These are phyloP conservation scores for Orthochromis malagaraziensis DNA, from an alignment of 2,113 vertebrate genomes.

Conservation along the genomic window DNA sequence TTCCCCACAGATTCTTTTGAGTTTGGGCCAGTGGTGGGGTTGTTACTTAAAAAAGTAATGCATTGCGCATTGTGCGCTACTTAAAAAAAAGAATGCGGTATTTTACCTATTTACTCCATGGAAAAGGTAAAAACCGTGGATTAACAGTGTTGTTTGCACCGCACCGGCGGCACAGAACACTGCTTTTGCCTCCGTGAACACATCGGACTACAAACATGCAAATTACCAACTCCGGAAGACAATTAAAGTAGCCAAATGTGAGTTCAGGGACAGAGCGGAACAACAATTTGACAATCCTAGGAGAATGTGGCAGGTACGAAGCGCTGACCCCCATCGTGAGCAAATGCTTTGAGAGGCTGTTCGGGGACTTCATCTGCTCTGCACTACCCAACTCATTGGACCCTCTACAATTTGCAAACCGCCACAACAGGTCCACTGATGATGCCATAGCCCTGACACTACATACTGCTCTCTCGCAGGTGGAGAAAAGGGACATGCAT, in stretches of 20 bases:
- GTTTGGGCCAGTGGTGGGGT: background rate
- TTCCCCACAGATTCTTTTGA: background rate
- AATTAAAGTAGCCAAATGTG: background rate
- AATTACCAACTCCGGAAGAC: background rate
- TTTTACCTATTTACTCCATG: background rate
- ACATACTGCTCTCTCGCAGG: background rate
- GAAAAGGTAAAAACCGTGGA: background rate
- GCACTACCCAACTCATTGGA: background rate
- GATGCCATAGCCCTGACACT: background rate
- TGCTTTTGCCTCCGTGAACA: background rate
- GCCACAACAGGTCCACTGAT: background rate
- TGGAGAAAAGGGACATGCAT: background rate
- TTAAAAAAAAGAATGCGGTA: background rate
- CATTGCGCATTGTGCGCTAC: background rate
- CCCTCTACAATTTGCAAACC: background rate
- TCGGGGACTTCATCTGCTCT: background rate
- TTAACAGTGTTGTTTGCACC: background rate
- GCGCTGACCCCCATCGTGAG: background rate
- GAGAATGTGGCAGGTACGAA: background rate
- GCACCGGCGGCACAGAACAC: background rate
- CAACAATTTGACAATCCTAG: background rate
- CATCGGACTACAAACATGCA: background rate
- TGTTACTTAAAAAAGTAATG: background rate
- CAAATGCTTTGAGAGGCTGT: background rate
- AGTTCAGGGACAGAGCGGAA: background rate